A percentile compares a stretch with the other conserved stretches of the same genome.
Evolutionary conservation across 2,113 vertebrate species (phyloP).

Genomic region (Microtus pennsylvanicus): DNA sequence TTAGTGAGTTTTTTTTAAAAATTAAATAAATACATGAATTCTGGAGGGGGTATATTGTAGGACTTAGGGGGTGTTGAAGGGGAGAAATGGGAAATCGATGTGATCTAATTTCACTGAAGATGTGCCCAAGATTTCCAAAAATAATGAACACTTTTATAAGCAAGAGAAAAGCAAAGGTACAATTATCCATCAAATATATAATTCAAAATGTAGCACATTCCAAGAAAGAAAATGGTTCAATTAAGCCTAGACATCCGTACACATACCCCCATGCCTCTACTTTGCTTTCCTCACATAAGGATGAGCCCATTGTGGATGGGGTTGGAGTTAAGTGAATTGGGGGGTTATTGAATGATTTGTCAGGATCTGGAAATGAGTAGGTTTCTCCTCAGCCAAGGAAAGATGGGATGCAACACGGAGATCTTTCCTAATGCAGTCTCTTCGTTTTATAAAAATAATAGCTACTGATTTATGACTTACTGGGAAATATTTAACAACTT

Average conservation of each 20-base stretch:
- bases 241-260: background rate
- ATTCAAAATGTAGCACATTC: background rate
- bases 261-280: background rate
- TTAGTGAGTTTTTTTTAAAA: background rate
- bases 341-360: slow-evolving; percentile 1
- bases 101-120: background rate
- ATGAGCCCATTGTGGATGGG: background rate
- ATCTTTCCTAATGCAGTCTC: slow-evolving; percentile 18
- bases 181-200: background rate
- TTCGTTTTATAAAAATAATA: slow-evolving; percentile 33
- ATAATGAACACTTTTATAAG: background rate
- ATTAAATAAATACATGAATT: background rate
- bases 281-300: background rate
- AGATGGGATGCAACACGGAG: background rate
- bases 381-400: background rate
- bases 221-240: background rate
- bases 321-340: background rate
- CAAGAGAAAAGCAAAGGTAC: background rate
- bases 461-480: background rate
- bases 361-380: slow-evolving; percentile 3
- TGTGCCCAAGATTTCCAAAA: background rate
- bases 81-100: background rate
- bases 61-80: background rate
- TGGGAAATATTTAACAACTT: background rate
- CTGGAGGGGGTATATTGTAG: no score